Conservation (phyloP, 2,888 invertebrate genomes). For the Ichneumoninae sp. region DNA sequence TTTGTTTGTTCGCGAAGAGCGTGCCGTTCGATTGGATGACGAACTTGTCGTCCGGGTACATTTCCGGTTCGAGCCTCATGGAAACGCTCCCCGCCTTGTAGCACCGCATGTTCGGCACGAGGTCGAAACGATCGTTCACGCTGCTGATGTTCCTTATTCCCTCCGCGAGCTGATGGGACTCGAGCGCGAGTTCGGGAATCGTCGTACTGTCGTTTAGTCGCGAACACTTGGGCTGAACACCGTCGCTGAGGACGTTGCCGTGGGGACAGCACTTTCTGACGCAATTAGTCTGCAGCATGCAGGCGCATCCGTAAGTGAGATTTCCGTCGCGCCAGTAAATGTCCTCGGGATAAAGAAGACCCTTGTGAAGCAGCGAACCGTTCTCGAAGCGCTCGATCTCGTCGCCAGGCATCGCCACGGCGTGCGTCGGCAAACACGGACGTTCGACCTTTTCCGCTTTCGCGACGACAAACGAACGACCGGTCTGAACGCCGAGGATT, state of each 20-base stretch:
- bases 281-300: conserved; percentile 71
- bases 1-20: conserved; percentile 40
- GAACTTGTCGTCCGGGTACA: conserved; percentile 70
- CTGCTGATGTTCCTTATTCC: conserved; percentile 52
- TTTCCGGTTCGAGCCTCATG: conserved; percentile 71
- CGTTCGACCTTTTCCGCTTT: not conserved
- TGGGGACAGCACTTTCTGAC: conserved; percentile 80
- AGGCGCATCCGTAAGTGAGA: conserved; percentile 73
- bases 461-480: not conserved
- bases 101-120: conserved; percentile 70
- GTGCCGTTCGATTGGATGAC: conserved; percentile 75
- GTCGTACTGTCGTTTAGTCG: conserved; percentile 22
- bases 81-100: conserved; percentile 34
- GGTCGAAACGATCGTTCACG: conserved; percentile 69
- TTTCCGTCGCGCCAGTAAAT: conserved; percentile 70
- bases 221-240: conserved; percentile 47
- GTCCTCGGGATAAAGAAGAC: conserved; percentile 67
- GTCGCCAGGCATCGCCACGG: conserved; percentile 49
- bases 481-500: conserved; percentile 12
- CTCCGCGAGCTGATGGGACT: conserved; percentile 46
- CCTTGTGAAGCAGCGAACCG: conserved; percentile 71
- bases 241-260: conserved; percentile 54
- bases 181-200: conserved; percentile 52
- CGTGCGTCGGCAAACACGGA: conserved; percentile 64
- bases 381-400: conserved; percentile 60